A percentile compares a stretch with the other conserved stretches of the same genome.
phyloP scores from a whole-genome alignment of 2,888 invertebrate species.

The Mechanitis mazaeus region DNA sequence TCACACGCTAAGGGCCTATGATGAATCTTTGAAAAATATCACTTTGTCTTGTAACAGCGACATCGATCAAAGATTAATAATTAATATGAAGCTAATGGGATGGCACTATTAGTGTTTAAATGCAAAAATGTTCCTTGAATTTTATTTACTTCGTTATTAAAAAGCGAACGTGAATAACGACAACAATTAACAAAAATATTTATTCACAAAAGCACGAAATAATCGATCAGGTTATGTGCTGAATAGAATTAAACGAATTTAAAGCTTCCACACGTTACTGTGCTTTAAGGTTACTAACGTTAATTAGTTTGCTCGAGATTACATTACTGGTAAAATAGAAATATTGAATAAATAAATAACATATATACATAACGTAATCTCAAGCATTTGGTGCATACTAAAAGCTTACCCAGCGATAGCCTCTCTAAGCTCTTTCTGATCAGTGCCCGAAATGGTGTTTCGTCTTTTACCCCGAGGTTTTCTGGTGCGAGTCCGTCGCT shows the following conservation, averaged over 20 bases:
- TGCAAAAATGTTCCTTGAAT: constrained; percentile 67
- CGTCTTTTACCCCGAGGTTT: constrained; percentile 89
- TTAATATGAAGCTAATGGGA: constrained; percentile 73
- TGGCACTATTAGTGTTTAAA: constrained; percentile 73
- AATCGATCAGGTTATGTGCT: constrained; percentile 67
- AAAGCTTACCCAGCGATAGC: constrained; percentile 88
- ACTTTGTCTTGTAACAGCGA: constrained; percentile 69
- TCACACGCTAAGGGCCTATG: constrained; percentile 74
- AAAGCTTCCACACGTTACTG: constrained; percentile 67
- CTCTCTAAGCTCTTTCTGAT: constrained; percentile 91
- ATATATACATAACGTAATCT: constrained; percentile 57
- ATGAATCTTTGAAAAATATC: constrained; percentile 56
- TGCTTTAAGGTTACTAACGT: constrained; percentile 60
- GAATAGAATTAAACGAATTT: constrained; percentile 53
- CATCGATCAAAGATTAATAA: constrained; percentile 51
- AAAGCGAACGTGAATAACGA: constrained; percentile 51
- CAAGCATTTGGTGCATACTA: constrained; percentile 66
- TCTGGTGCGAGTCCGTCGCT: constrained; percentile 82
- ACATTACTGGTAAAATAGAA: constrained; percentile 49
- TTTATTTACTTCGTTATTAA: constrained; percentile 43
- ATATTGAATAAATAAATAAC: background rate
- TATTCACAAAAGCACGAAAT: constrained; percentile 73
- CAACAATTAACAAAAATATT: constrained; percentile 64
- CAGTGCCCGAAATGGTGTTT: constrained; percentile 93
- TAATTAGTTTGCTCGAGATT: constrained; percentile 57